Evolutionary conservation across 2,797 vertebrate genomes (phyloP).

Genomic region (Enteromius radiatus): DNA sequence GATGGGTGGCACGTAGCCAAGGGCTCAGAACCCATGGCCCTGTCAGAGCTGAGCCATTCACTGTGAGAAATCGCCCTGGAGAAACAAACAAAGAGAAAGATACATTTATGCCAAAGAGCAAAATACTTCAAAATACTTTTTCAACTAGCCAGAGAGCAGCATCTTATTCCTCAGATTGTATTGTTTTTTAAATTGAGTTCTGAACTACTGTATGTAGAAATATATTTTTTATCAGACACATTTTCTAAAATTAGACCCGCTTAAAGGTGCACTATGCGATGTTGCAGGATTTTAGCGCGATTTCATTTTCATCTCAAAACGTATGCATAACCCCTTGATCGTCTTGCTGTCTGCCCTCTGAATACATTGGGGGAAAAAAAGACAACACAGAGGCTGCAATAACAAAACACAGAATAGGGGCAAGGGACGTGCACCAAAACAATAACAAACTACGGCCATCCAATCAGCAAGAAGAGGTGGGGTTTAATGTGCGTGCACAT

Average conservation of each 20-base stretch:
- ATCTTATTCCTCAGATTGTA: neutral
- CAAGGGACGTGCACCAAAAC: no score
- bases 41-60: constrained; percentile 74
- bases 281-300: no score
- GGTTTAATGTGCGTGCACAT: no score
- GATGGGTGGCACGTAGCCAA: constrained; percentile 73
- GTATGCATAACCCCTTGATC: no score
- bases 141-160: neutral
- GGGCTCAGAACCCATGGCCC: constrained; percentile 83
- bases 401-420: no score
- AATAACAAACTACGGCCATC: no score
- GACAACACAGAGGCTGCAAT: no score
- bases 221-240: neutral
- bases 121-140: neutral
- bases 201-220: neutral
- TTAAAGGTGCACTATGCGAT: no score
- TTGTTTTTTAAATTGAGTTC: neutral
- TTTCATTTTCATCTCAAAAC: no score
- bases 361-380: no score
- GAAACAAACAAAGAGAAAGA: constrained; percentile 26
- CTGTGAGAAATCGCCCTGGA: constrained; percentile 77
- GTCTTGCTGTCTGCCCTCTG: no score
- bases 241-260: neutral
- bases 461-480: no score
- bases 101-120: neutral